A percentile compares a stretch with the other conserved stretches of the same genome.
phyloP scores from a whole-genome alignment of 2,888 invertebrate species.

The Amiota minor region DNA sequence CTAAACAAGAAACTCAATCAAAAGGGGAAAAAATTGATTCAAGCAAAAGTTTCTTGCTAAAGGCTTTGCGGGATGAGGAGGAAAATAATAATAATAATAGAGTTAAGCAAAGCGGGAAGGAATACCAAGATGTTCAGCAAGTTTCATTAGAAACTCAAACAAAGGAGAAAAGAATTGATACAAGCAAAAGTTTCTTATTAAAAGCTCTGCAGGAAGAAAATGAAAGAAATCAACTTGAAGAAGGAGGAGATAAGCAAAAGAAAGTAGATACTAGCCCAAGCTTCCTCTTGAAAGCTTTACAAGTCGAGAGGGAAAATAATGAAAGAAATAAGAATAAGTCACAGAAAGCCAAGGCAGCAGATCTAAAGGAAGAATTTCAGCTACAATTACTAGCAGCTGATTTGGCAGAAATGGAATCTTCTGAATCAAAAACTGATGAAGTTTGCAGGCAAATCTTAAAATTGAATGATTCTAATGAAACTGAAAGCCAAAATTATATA shows the following conservation, averaged over 20 bases:
- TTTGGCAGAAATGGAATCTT: slow-evolving; percentile 52
- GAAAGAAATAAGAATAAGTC: not conserved
- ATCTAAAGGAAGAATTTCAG: slow-evolving; percentile 36
- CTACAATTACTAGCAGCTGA: slow-evolving; percentile 50
- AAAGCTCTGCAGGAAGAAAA: not conserved
- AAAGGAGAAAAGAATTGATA: not conserved
- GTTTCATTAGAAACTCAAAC: not conserved
- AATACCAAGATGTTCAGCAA: not conserved
- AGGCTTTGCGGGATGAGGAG: slow-evolving; percentile 43
- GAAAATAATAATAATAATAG: not conserved
- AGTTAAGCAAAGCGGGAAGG: not conserved
- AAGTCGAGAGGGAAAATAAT: not conserved
- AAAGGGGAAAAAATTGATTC: slow-evolving; percentile 7
- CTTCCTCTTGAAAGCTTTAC: slow-evolving; percentile 16
- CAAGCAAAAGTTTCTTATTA: not conserved
- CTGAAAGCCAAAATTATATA: not conserved
- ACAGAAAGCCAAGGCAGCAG: not conserved
- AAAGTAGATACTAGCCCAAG: slow-evolving; percentile 6
- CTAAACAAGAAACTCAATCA: not conserved
- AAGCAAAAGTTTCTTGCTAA: slow-evolving; percentile 61
- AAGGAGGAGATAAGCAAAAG: not conserved
- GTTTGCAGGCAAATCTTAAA: not conserved
- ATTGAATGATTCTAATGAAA: not conserved
- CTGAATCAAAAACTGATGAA: not conserved
- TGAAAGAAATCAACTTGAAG: not conserved